Evolutionary conservation across 1,140 invertebrate species (phyloP).

Genomic region (Scaptomyza graminum): DNA sequence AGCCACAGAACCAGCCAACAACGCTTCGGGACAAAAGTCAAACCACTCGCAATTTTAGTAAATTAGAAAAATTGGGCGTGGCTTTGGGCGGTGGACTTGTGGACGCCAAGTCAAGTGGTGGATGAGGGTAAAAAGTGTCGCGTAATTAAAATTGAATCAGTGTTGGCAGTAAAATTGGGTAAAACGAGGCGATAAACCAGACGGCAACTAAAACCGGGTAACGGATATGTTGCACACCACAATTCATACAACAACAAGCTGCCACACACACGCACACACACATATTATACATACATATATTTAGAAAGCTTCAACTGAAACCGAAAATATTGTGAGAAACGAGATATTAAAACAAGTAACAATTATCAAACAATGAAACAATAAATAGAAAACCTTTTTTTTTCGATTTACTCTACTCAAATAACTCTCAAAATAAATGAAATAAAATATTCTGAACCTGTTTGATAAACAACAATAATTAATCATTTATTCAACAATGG

Average conservation of each 20-base stretch:
- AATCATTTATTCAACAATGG: no score
- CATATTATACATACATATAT: no score
- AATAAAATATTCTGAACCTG: no score
- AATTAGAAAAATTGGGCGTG: slow-evolving; percentile 28
- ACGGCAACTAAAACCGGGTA: not conserved
- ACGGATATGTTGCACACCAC: not conserved
- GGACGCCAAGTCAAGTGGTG: not conserved
- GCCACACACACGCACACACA: no score
- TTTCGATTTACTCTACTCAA: no score
- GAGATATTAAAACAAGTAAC: no score
- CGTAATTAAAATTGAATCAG: slow-evolving; percentile 52
- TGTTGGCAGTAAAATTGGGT: slow-evolving; percentile 16
- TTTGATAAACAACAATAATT: no score
- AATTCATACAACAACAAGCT: not conserved
- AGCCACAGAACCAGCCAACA: not conserved
- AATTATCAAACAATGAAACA: no score
- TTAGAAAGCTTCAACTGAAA: not conserved
- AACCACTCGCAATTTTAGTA: slow-evolving; percentile 35
- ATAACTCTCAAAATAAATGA: no score
- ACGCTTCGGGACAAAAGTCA: slow-evolving; percentile 33
- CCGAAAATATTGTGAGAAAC: no score
- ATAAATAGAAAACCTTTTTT: no score
- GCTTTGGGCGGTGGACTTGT: not conserved
- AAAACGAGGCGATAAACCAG: slow-evolving; percentile 11
- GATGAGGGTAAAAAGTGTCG: slow-evolving; percentile 6